Evolutionary conservation across 37 sponge, comb jelly and placozoan species (phyloP).

Genomic region (Bolinopsis microptera): DNA sequence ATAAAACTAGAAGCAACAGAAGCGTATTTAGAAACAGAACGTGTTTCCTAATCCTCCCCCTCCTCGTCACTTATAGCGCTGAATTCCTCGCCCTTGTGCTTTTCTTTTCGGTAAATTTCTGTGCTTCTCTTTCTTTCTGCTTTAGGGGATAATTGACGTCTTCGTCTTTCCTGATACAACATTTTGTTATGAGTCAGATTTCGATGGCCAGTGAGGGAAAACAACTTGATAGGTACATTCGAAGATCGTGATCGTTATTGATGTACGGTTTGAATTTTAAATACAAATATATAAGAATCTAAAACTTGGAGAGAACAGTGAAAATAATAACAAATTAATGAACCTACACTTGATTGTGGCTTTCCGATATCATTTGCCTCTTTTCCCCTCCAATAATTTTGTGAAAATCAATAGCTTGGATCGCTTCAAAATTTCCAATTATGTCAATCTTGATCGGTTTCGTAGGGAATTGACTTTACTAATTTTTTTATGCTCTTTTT

Average conservation of each 20-base stretch:
- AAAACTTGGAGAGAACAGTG: too few relatives aligned
- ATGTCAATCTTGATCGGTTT: neutral
- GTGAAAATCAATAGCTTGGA: conserved; percentile 30
- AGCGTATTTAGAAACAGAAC: conserved; percentile 6
- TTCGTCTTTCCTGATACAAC: neutral
- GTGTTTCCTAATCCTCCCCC: neutral
- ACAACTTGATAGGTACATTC: too few relatives aligned
- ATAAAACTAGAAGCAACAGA: conserved; percentile 35
- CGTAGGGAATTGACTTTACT: neutral
- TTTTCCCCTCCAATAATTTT: neutral
- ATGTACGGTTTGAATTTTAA: too few relatives aligned
- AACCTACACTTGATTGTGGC: neutral
- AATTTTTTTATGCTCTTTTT: neutral
- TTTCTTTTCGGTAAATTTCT: conserved; percentile 4
- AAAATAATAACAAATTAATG: neutral
- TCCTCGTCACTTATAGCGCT: conserved; percentile 43
- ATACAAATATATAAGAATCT: too few relatives aligned
- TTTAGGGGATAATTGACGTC: neutral
- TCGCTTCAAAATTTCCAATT: conserved; percentile 7
- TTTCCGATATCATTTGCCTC: conserved; percentile 12
- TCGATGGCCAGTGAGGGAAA: too few relatives aligned
- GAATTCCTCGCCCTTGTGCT: neutral
- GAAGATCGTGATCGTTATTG: too few relatives aligned
- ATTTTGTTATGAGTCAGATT: neutral
- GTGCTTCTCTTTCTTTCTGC: neutral